Evolutionary conservation across 2,113 vertebrate species (phyloP), one percentile per base, ranked within the genome.

Genomic region (Pedetes capensis): DNA sequence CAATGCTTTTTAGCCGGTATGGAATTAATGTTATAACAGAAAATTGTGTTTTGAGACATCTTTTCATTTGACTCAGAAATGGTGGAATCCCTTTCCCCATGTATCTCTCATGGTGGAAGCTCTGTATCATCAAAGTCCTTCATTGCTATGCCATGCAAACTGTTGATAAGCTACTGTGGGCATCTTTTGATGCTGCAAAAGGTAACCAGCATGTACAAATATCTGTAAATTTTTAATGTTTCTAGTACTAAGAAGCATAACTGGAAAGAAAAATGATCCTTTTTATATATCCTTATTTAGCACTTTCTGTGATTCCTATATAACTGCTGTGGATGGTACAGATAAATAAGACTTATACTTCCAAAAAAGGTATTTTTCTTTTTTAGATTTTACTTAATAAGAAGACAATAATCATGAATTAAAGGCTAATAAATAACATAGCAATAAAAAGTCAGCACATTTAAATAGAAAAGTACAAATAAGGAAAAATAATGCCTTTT

Each of bases 21-120:
- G 12, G 3, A 6, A 63, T 68, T 89, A 17, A 32, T 47, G 39
- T 37, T 66, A 34, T 25, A 93, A 22, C 23, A 95, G 13, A 51
- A 85, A 64, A 66, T 39, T 87, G 4, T 51, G 23, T 34, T 88
- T 72, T 88, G 14, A 55, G 13, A 44, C 17, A 44, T 53, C 80
- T 96, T 94, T 29, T 22, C n/a, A 91, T 83, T 94, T 91, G 55
- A 89, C 18, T 76, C 69, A 8, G 29, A 55, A 72, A 72, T 66
- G 8, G 1, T 51, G 3, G 18, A 49, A 10, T 7, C 6, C 4
- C 17, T 68, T 59, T 92, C 7, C 25, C 64, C 18, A n/a, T 23
- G 32, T 3, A 3, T 55, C 23, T 81, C 14, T 78, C 34, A 22
- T 20, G 68, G 3, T 22, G 14, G 32, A 85, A 91, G 5, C 25